Evolutionary conservation across 2,888 invertebrate species (phyloP).

Genomic region (Rhamnusium bicolor): DNA sequence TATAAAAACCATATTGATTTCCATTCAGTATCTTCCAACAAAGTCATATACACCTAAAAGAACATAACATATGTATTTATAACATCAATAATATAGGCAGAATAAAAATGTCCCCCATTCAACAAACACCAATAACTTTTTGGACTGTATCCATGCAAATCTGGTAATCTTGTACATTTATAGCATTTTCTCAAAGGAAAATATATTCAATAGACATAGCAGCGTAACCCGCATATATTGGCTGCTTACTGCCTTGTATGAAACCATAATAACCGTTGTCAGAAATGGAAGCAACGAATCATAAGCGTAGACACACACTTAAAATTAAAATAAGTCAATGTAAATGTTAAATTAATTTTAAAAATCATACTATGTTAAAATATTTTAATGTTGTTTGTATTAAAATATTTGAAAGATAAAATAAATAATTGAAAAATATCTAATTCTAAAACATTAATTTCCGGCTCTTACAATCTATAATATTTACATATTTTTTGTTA

Average conservation of each 20-base stretch:
- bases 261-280: constrained; percentile 19
- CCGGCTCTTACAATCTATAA: no score
- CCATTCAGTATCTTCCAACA: background rate
- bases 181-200: constrained; percentile 37
- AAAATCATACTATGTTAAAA: no score
- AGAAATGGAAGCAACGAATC: background rate
- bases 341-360: background rate
- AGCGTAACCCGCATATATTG: constrained; percentile 38
- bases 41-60: background rate
- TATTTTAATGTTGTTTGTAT: no score
- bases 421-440: no score
- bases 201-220: constrained; percentile 41
- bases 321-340: background rate
- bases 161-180: constrained; percentile 44
- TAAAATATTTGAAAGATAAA: no score
- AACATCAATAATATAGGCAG: constrained; percentile 39
- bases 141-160: constrained; percentile 46
- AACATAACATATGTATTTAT: constrained; percentile 38
- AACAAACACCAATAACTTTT: constrained; percentile 42
- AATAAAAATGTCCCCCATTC: constrained; percentile 39
- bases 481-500: no score
- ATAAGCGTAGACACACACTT: background rate
- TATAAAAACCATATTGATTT: background rate
- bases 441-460: no score
- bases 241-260: constrained; percentile 32